Evolutionary conservation across 2,888 invertebrate genomes (phyloP).

Genomic region (Arenicola marina): DNA sequence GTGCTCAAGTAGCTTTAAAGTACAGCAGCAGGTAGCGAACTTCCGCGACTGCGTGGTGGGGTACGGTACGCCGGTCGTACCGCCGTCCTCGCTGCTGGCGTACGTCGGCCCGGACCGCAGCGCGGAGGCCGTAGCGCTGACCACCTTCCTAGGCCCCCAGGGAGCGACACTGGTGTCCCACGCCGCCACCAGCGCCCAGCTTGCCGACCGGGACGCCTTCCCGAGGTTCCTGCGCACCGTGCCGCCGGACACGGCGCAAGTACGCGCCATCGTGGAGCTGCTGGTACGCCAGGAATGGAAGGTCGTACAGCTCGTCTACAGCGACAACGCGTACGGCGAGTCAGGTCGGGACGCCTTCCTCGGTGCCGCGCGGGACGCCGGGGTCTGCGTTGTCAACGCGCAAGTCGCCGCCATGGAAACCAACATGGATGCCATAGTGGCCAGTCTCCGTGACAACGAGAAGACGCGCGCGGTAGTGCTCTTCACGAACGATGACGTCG

Average conservation of each 20-base stretch:
- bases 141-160: slow-evolving; percentile 64
- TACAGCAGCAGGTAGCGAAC: slow-evolving; percentile 42
- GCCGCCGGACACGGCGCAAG: slow-evolving; percentile 41
- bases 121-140: slow-evolving; percentile 36
- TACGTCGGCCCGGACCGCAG: slow-evolving; percentile 49
- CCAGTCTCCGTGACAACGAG: slow-evolving; percentile 27
- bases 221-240: slow-evolving; percentile 47
- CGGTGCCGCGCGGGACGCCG: slow-evolving; percentile 38
- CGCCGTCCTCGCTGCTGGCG: slow-evolving; percentile 42
- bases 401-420: not conserved
- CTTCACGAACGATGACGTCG: slow-evolving; percentile 40
- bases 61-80: slow-evolving; percentile 31
- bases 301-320: slow-evolving; percentile 56
- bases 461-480: slow-evolving; percentile 41
- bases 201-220: slow-evolving; percentile 38
- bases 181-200: slow-evolving; percentile 36
- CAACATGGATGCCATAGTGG: slow-evolving; percentile 28
- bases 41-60: slow-evolving; percentile 45
- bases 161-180: slow-evolving; percentile 64
- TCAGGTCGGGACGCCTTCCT: slow-evolving; percentile 36
- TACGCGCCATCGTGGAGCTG: slow-evolving; percentile 50
- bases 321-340: slow-evolving; percentile 40
- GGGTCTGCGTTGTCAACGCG: slow-evolving; percentile 42
- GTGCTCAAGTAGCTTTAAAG: slow-evolving; percentile 38
- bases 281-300: slow-evolving; percentile 56